Evolutionary conservation across 2,888 invertebrate genomes (phyloP).

Genomic region (Pseudococcus viburni): DNA sequence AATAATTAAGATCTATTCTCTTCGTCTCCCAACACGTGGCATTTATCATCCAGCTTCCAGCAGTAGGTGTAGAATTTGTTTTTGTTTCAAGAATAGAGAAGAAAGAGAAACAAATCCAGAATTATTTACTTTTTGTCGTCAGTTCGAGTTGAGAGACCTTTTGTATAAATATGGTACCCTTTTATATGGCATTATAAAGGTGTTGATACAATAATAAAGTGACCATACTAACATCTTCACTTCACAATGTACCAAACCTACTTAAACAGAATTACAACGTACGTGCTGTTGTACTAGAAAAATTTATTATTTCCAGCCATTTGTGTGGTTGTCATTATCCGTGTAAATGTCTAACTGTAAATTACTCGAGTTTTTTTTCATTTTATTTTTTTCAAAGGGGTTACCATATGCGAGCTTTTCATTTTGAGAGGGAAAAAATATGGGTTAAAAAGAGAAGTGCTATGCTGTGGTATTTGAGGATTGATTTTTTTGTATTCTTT

Average conservation of each 20-base stretch:
- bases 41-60: not conserved
- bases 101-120: not conserved
- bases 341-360: constrained; percentile 5
- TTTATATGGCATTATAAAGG: not conserved
- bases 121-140: constrained; percentile 46
- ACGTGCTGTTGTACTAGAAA: not conserved
- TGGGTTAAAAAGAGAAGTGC: not conserved
- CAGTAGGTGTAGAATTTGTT: not conserved
- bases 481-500: not conserved
- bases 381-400: not conserved
- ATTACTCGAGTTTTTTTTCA: not conserved
- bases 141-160: constrained; percentile 20
- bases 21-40: not conserved
- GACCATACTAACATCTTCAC: constrained; percentile 39
- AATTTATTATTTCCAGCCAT: constrained; percentile 26
- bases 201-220: constrained; percentile 21
- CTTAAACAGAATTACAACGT: not conserved
- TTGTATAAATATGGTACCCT: constrained; percentile 40
- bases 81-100: constrained; percentile 30
- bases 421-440: not conserved
- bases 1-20: too few species aligned
- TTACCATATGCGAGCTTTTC: not conserved
- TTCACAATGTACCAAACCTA: constrained; percentile 26
- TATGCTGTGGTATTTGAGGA: not conserved
- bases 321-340: constrained; percentile 23